phyloP scores from a whole-genome alignment of 2,113 vertebrate species.

The Chloropsis cyanopogon region DNA sequence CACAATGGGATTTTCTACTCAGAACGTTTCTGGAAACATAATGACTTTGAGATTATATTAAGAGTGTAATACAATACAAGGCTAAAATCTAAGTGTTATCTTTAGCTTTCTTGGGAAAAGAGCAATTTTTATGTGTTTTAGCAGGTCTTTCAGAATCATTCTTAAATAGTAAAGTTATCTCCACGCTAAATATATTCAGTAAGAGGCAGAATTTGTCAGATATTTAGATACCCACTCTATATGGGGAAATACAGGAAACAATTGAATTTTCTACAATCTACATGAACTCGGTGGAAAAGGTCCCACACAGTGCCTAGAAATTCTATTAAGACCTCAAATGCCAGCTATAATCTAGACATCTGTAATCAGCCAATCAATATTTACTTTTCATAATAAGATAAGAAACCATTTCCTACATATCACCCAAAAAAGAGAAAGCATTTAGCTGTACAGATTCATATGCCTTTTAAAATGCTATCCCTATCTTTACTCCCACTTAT shows the following conservation, averaged over 20 bases:
- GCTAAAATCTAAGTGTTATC: background rate
- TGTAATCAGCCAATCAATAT: background rate
- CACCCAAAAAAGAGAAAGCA: background rate
- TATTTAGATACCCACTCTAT: background rate
- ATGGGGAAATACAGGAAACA: background rate
- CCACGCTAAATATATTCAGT: background rate
- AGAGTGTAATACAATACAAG: background rate
- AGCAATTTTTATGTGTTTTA: background rate
- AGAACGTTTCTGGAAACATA: background rate
- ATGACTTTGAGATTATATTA: background rate
- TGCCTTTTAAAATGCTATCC: background rate
- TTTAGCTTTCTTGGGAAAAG: background rate
- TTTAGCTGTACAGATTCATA: background rate
- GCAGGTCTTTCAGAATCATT: background rate
- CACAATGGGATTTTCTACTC: conserved; percentile 31
- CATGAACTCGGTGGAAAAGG: background rate
- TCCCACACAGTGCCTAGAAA: background rate
- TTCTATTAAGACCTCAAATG: background rate
- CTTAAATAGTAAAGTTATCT: background rate
- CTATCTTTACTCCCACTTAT: conserved; percentile 36
- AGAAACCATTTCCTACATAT: background rate
- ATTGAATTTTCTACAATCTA: background rate
- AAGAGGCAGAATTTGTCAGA: background rate
- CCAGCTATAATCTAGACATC: background rate
- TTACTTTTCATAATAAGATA: background rate